Evolutionary conservation across 2,888 invertebrate species (phyloP), one percentile per base, ranked within the genome.

Genomic region (Cheilosia impressa): DNA sequence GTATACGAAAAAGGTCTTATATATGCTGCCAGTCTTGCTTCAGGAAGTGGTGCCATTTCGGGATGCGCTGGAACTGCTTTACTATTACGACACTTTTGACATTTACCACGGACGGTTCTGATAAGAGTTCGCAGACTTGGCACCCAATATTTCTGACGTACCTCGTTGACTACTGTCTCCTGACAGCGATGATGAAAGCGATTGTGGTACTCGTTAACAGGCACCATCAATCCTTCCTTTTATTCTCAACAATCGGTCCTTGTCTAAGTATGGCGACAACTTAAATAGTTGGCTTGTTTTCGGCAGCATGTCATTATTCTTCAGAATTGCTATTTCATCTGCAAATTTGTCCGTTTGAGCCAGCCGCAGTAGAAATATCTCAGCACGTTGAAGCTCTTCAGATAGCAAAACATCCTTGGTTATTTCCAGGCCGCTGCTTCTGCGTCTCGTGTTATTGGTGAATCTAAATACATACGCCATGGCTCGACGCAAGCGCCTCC

Each of bases 151-250:
- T 47, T 47, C 19, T 47, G 47, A 2, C 17, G 47, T 47, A 47
- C 19, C 47, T 47, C 47, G 10, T 19, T 47, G 47, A 47, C 47
- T 19, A 22, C 22, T 22, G 47, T 47, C 47, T 47, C 47, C 19
- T 47, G 22, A 6, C 19, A 47, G 9, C 47, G 17, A 47, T 22
- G 47, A 47, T 47, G 47, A 19, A 47, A 47, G 3, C 47, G 47
- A 19, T 47, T 43, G n/a, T 43, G 43, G 15, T 43, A 43, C 43
- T 43, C n/a, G n/a, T n/a, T n/a, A 1, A 43, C 50, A 50, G 19
- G 50, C 50, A 22, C 50, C 19, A 19, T 50, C 50, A 50, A 50
- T 45, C 17, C 45, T 45, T 17, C 45, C 45, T 45, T 45, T 45
- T 17, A 45, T 7, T 7, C 17, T 17, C 45, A 45, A 17, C 45